Evolutionary conservation across 2,113 vertebrate genomes (phyloP).

Genomic region (Amia ocellicauda): DNA sequence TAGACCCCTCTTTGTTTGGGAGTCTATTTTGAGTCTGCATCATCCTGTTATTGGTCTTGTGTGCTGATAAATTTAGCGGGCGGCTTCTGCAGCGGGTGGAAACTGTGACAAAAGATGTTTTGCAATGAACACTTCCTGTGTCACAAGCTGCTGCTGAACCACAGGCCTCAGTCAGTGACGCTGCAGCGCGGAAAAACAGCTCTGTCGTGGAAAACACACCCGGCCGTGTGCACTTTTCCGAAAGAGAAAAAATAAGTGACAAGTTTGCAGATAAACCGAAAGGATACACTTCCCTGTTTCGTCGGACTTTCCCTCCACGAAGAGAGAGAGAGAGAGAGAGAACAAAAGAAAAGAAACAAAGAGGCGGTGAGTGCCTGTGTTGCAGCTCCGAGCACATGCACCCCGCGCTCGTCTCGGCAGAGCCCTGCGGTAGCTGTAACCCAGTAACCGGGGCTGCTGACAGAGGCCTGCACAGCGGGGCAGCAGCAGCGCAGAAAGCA

Average conservation of each 20-base stretch:
- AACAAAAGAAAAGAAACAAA: not conserved
- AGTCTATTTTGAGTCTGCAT: slow-evolving; percentile 62
- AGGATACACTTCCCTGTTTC: slow-evolving; percentile 47
- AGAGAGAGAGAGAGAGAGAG: not conserved
- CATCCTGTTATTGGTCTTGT: slow-evolving; percentile 57
- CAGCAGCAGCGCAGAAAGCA: too few species aligned
- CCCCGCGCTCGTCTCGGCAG: too few species aligned
- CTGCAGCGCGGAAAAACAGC: slow-evolving; percentile 39
- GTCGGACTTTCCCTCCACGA: slow-evolving; percentile 53
- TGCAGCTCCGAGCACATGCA: too few species aligned
- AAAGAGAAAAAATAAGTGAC: slow-evolving; percentile 42
- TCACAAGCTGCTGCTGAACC: slow-evolving; percentile 58
- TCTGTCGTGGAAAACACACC: slow-evolving; percentile 66
- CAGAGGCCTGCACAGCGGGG: too few species aligned
- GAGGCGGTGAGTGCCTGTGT: too few species aligned
- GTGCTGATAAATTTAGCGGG: slow-evolving; percentile 63
- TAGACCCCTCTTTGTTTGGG: slow-evolving; percentile 48
- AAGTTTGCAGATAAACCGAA: slow-evolving; percentile 43
- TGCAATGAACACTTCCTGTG: slow-evolving; percentile 67
- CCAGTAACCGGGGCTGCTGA: too few species aligned
- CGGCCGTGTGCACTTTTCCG: slow-evolving; percentile 56
- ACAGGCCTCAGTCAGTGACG: slow-evolving; percentile 57
- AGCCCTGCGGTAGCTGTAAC: too few species aligned
- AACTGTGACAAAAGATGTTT: slow-evolving; percentile 73
- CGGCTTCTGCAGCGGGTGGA: slow-evolving; percentile 62